A percentile compares a stretch with the other conserved stretches of the same genome.
These are phyloP conservation scores for Oegoconia quadripuncta DNA, from an alignment of 2,888 invertebrate genomes.

Conservation along the genomic window DNA sequence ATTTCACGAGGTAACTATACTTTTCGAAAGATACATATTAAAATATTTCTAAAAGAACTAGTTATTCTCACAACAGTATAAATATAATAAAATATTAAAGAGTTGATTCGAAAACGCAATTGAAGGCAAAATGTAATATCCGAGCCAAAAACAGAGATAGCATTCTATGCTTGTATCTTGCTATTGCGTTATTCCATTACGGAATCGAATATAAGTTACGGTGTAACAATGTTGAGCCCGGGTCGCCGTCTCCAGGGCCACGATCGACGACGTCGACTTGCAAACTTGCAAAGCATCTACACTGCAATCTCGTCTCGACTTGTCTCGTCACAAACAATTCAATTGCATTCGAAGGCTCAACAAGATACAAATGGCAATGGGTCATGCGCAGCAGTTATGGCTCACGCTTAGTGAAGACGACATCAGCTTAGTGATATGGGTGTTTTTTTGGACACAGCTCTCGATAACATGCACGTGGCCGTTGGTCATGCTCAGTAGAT, in stretches of 20 bases:
- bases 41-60: too few species aligned
- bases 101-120: conserved; percentile 1
- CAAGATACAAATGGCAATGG: too few species aligned
- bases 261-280: conserved; percentile 5
- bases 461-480: too few species aligned
- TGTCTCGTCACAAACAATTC: conserved; percentile 40
- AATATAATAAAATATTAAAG: conserved; percentile 5
- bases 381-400: too few species aligned
- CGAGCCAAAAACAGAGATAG: conserved; percentile 7
- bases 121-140: conserved; percentile 7
- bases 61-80: conserved; percentile 1
- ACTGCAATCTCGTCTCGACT: conserved; percentile 32
- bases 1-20: too few species aligned
- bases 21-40: too few species aligned
- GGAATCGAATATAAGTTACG: conserved; percentile 52
- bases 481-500: too few species aligned
- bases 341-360: conserved; percentile 32
- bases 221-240: conserved; percentile 29
- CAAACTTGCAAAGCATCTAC: conserved; percentile 30
- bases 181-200: conserved; percentile 39
- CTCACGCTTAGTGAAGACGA: too few species aligned
- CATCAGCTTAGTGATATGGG: too few species aligned
- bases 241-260: conserved; percentile 23
- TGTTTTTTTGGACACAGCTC: too few species aligned
- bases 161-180: conserved; percentile 24